phyloP scores from a whole-genome alignment of 2,888 invertebrate species.

The Melieria omissa region DNA sequence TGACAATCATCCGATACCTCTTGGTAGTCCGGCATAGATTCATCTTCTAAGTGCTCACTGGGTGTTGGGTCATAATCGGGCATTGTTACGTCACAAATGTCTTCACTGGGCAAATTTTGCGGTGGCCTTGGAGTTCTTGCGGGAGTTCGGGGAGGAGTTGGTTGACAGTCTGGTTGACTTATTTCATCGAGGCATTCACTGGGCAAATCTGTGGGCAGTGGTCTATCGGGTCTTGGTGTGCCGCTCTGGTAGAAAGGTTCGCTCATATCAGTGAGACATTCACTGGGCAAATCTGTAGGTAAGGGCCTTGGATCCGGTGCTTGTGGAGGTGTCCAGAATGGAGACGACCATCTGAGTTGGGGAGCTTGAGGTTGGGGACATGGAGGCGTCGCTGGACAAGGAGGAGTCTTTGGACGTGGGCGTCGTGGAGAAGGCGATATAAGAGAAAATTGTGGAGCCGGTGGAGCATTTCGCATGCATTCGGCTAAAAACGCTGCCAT shows the following conservation, averaged over 20 bases:
- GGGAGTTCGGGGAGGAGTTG: slow-evolving; percentile 3
- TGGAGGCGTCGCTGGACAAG: no score
- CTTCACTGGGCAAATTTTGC: slow-evolving; percentile 10
- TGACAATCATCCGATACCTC: slow-evolving; percentile 17
- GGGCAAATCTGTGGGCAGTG: slow-evolving; percentile 13
- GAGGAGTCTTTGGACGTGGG: background rate
- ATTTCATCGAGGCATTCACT: slow-evolving; percentile 29
- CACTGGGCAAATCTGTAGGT: slow-evolving; percentile 19
- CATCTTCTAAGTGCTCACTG: slow-evolving; percentile 15
- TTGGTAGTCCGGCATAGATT: slow-evolving; percentile 22
- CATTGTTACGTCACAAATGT: slow-evolving; percentile 16
- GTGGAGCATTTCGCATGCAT: slow-evolving; percentile 4
- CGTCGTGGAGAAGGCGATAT: slow-evolving; percentile 13
- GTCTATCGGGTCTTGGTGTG: background rate
- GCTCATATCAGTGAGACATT: slow-evolving; percentile 18
- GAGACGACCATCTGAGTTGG: no score
- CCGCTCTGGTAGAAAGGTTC: slow-evolving; percentile 17
- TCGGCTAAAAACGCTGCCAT: background rate
- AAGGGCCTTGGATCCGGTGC: background rate
- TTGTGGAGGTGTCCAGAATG: background rate
- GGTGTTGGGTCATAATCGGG: slow-evolving; percentile 16
- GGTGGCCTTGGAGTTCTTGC: slow-evolving; percentile 14
- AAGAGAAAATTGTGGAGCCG: slow-evolving; percentile 21
- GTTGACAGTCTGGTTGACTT: slow-evolving; percentile 23
- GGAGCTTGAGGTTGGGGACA: no score